Conservation (phyloP, 2,113 vertebrate genomes). For the Callipepla californica region DNA sequence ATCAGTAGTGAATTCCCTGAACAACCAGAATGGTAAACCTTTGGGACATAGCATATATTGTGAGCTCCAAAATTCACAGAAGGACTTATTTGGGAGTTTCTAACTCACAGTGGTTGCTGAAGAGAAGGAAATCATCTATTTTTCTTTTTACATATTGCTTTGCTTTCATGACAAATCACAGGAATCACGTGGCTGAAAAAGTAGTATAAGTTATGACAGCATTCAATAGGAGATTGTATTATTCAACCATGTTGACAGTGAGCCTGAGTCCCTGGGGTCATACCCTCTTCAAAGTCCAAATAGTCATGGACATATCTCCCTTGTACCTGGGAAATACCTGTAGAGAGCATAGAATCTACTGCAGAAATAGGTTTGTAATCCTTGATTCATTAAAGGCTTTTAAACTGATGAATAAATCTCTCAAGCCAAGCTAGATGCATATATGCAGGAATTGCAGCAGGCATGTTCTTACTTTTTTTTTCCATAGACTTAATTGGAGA, state of each 20-base stretch:
- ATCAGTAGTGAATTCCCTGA: not conserved
- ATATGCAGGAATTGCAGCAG: not conserved
- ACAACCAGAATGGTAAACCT: not conserved
- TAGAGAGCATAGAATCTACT: not conserved
- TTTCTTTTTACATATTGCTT: not conserved
- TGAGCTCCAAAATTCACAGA: not conserved
- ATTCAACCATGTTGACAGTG: not conserved
- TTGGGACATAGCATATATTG: not conserved
- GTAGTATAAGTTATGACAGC: not conserved
- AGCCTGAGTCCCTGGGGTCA: not conserved
- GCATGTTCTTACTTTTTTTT: not conserved
- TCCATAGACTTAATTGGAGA: not conserved
- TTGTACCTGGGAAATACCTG: not conserved
- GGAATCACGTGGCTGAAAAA: not conserved
- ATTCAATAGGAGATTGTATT: not conserved
- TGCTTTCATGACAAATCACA: not conserved
- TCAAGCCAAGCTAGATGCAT: not conserved
- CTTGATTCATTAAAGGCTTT: not conserved
- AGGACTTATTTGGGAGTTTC: not conserved
- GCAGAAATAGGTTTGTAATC: not conserved
- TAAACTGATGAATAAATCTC: not conserved
- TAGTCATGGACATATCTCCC: not conserved
- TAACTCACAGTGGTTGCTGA: not conserved
- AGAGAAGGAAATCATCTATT: not conserved
- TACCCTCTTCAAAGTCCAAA: not conserved